Percentiles rank a stretch among this genome's conserved stretches.
These are phyloP conservation scores for Polia nebulosa DNA, from an alignment of 2,888 invertebrate species.

Conservation along the genomic window DNA sequence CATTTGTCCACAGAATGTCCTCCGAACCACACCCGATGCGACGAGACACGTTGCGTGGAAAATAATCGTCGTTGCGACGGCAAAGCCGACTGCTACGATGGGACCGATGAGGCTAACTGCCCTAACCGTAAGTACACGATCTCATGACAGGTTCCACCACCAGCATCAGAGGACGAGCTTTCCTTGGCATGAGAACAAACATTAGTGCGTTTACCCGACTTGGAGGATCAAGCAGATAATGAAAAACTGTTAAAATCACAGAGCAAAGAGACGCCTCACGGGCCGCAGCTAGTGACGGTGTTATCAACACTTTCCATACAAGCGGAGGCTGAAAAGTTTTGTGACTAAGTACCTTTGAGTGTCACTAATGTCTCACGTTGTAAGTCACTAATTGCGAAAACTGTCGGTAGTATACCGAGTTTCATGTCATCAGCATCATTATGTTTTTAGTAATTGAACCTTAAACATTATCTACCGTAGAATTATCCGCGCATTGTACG, in stretches of 20 bases:
- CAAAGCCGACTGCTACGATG: conserved; percentile 92
- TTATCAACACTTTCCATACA: no score
- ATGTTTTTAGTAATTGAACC: no score
- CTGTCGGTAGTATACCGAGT: no score
- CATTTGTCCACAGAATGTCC: conserved; percentile 73
- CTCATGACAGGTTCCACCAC: conserved; percentile 21
- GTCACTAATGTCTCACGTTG: no score
- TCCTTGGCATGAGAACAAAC: background rate
- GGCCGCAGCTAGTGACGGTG: no score
- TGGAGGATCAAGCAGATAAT: background rate
- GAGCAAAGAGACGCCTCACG: background rate
- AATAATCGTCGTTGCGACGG: conserved; percentile 91
- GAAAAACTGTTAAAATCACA: background rate
- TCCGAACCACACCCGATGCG: conserved; percentile 85
- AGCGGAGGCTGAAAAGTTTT: no score
- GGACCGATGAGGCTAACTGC: conserved; percentile 93
- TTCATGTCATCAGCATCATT: no score
- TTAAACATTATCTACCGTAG: no score
- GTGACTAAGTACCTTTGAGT: no score
- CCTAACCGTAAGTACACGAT: conserved; percentile 69
- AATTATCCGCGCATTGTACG: no score
- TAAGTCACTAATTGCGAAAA: no score
- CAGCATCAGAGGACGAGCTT: background rate
- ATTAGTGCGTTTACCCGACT: background rate
- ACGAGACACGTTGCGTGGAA: conserved; percentile 92